Conservation (phyloP, 35 echinoderm and acorn worm species). For the Amphiura filiformis region DNA sequence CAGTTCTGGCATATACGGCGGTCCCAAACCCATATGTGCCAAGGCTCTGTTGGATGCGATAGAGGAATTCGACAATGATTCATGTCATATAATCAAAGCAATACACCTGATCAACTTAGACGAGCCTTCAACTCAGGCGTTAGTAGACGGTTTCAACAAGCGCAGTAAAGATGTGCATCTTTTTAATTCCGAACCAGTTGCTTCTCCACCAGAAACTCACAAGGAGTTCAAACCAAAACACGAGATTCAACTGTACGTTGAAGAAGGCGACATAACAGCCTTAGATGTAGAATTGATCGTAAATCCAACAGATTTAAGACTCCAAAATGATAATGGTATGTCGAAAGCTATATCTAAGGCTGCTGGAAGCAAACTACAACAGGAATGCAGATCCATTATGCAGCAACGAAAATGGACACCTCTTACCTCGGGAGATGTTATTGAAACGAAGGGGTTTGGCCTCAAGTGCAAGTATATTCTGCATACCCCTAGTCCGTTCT, state of each 20-base stretch:
- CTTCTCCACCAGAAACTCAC: too few relatives aligned
- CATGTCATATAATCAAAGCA: background rate
- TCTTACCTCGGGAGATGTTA: background rate
- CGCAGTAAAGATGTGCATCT: background rate
- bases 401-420: background rate
- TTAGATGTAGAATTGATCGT: background rate
- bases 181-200: too few relatives aligned
- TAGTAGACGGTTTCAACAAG: background rate
- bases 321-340: background rate
- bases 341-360: background rate
- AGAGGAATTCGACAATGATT: background rate
- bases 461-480: background rate
- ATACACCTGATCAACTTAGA: background rate
- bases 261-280: background rate
- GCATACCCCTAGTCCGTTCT: background rate
- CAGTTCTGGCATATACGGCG: background rate
- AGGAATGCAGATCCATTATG: background rate
- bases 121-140: background rate
- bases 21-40: background rate
- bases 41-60: background rate
- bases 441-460: background rate
- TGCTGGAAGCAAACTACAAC: background rate
- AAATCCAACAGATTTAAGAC: background rate
- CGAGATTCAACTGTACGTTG: background rate
- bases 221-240: background rate